Base-by-base conservation (phyloP, 2,888 invertebrate genomes). In the Chromoteleia sp. region DNA sequence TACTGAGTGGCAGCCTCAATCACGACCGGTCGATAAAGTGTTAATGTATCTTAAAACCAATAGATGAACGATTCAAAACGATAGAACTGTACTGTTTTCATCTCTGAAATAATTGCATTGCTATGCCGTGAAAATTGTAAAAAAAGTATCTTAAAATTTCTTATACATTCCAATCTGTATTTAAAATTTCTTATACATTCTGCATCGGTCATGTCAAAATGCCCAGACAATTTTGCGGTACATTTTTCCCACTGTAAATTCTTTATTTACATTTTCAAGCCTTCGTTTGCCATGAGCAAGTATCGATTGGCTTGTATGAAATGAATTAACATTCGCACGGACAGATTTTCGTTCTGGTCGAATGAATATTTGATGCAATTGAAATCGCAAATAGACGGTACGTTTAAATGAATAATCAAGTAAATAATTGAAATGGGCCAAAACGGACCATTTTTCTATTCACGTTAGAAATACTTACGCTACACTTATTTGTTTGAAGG, bases 401-500 rank as follows among this genome's bases (percentile, higher is more conserved):
- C 41, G 29, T 41, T 61, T 50, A 52, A 71, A 71, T 61, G 50
- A 61, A 52, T 52, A 17, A 61, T 61, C 52, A n/a, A 61, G 43
- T 61, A 75, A 36, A 36, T 68, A 61, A 61, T 39, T 73, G 36
- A 59, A 10, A 25, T 12, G 14, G 45, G 17, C 8, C 17, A 10
- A n/a, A n/a, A n/a, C n/a, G n/a, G 41, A 12, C 14, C 10, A 10
- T 4, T 7, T 33, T 29, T 21, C 10, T 7, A 15, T 45, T 43
- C n/a, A 41, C 17, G 8, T 10, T 25, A 1, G 8, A 33, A 36
- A 33, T 79, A 84, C 91, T 90, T 82, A 92, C 91, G 84, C 89
- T 91, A 86, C 91, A 91, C 86, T 89, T 90, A 84, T 91, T 92
- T 25, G 89, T 89, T 82, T 91, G 91, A 82, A 91, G 87, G 83